A percentile compares a stretch with the other conserved stretches of the same genome.
Conservation (phyloP, 92 coral and sea anemone species). For the Palythoa heliodiscus region DNA sequence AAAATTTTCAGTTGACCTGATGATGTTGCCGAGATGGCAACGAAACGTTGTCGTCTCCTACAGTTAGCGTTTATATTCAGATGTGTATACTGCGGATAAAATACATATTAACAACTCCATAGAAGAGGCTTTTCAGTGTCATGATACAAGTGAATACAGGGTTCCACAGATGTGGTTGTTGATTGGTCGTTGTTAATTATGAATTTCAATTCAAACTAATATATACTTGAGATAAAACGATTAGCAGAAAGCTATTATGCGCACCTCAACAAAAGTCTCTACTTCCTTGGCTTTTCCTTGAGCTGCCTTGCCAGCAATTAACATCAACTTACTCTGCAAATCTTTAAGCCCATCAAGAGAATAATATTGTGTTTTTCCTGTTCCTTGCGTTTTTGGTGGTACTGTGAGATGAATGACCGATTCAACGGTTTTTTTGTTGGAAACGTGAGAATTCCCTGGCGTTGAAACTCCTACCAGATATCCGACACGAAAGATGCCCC, state of each 20-base stretch:
- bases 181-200: no score
- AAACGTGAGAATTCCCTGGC: neutral
- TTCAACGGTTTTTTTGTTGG: conserved; percentile 7
- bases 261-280: conserved; percentile 59
- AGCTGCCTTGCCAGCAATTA: conserved; percentile 71
- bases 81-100: no score
- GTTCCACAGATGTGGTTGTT: no score
- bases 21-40: no score
- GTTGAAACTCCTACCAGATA: neutral
- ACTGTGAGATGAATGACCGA: conserved; percentile 41
- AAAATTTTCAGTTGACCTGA: no score
- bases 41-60: no score
- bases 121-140: no score
- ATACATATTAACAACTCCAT: no score
- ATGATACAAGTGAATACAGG: no score
- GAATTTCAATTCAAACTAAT: no score
- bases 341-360: conserved; percentile 70
- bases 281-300: conserved; percentile 51
- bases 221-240: no score
- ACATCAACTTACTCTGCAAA: conserved; percentile 74
- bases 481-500: conserved; percentile 60
- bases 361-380: conserved; percentile 22
- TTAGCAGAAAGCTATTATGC: neutral
- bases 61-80: no score
- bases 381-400: conserved; percentile 36